Conservation (phyloP, 2,113 vertebrate species). For the Syrrhaptes paradoxus region DNA sequence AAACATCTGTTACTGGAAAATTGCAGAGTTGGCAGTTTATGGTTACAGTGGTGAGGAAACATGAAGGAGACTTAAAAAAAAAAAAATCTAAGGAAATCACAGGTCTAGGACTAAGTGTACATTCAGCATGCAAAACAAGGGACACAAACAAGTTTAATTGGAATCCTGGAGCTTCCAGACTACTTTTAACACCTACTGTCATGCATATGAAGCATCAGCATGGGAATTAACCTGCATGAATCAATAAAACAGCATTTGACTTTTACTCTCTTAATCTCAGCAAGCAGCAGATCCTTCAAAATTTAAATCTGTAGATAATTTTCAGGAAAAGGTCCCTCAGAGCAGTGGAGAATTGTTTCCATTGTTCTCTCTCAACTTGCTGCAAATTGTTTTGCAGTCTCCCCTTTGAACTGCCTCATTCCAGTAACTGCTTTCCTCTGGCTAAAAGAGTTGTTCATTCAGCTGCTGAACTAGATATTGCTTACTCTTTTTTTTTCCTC, state of each 20-base stretch:
- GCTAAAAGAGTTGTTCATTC: background rate
- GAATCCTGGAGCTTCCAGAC: background rate
- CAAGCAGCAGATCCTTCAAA: background rate
- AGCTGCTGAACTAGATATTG: background rate
- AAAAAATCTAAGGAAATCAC: background rate
- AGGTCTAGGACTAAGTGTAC: background rate
- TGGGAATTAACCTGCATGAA: background rate
- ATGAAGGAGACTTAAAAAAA: background rate
- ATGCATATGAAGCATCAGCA: background rate
- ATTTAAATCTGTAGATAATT: background rate
- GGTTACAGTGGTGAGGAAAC: background rate
- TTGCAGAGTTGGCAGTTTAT: background rate
- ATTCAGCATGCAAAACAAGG: background rate
- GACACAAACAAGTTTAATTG: background rate
- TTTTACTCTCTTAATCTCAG: background rate
- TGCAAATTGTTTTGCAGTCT: background rate
- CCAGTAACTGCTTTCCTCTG: background rate
- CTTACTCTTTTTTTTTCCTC: background rate
- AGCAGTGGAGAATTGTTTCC: background rate
- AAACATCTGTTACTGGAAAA: background rate
- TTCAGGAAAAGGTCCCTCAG: background rate
- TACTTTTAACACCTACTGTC: background rate
- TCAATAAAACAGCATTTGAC: background rate
- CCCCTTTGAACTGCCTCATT: background rate
- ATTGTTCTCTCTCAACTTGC: background rate